phyloP scores from a whole-genome alignment of 2,888 invertebrate species.

The Dinocampus coccinellae region DNA sequence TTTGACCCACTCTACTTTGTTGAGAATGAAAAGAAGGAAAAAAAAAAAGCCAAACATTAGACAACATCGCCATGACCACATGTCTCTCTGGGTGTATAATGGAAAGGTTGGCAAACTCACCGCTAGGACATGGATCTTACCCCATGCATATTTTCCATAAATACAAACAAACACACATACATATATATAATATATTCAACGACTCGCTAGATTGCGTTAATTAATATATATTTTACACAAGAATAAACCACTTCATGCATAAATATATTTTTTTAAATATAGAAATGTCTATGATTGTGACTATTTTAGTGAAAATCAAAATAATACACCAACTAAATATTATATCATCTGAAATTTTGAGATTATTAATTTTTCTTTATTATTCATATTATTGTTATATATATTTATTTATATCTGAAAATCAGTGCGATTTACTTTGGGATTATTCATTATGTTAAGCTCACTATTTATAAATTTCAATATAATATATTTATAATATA shows the following conservation, averaged over 20 bases:
- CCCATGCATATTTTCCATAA: background rate
- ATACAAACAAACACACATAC: constrained; percentile 9
- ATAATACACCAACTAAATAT: background rate
- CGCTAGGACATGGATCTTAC: constrained; percentile 22
- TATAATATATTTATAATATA: constrained; percentile 13
- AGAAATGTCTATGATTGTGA: constrained; percentile 35
- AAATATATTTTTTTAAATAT: constrained; percentile 57
- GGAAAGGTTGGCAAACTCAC: constrained; percentile 25
- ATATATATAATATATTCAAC: constrained; percentile 37
- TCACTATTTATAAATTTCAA: too few species aligned
- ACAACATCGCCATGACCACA: background rate
- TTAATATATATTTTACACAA: constrained; percentile 66
- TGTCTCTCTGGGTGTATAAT: background rate
- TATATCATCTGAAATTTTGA: too few species aligned
- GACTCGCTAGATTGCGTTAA: constrained; percentile 62
- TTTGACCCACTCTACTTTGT: constrained; percentile 8
- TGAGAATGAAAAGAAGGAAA: background rate
- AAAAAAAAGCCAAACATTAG: background rate
- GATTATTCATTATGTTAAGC: too few species aligned
- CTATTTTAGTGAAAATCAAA: constrained; percentile 17
- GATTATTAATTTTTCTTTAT: background rate
- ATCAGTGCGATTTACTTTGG: background rate
- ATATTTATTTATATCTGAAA: background rate
- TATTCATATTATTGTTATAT: background rate
- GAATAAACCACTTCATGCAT: constrained; percentile 65